phyloP scores from a whole-genome alignment of 92 coral and sea anemone genomes.

The Meandrina meandrites region DNA sequence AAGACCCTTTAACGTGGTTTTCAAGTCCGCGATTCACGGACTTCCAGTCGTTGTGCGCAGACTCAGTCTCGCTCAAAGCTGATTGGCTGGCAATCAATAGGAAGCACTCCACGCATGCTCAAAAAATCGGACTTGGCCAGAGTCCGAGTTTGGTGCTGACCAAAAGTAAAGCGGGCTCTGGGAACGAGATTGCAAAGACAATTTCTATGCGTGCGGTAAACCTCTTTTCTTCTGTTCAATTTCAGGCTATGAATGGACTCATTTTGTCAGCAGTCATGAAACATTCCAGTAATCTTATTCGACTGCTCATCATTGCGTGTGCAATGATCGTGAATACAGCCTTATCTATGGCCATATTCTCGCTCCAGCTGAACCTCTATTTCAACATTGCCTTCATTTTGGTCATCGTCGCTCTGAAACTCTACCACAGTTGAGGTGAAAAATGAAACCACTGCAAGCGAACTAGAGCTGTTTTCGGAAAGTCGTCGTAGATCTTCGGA shows the following conservation, averaged over 20 bases:
- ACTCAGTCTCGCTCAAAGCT: no score
- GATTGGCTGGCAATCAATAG: no score
- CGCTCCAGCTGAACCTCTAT: constrained; percentile 77
- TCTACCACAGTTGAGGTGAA: constrained; percentile 60
- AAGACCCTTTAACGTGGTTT: no score
- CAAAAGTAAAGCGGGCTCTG: no score
- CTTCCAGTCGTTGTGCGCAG: no score
- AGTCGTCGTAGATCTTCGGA: neutral
- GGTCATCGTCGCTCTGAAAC: constrained; percentile 68
- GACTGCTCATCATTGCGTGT: constrained; percentile 83
- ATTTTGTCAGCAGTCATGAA: constrained; percentile 89
- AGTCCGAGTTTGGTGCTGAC: no score
- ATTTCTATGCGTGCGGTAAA: no score
- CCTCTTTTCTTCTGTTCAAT: constrained; percentile 10
- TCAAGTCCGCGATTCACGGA: no score
- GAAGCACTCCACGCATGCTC: no score
- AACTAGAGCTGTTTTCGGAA: neutral
- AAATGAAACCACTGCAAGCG: neutral
- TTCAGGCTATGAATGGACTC: constrained; percentile 81
- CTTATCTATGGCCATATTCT: constrained; percentile 68
- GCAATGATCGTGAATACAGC: constrained; percentile 86
- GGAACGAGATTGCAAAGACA: no score
- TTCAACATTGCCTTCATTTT: constrained; percentile 74
- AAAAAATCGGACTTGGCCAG: no score
- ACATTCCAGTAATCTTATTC: constrained; percentile 83